Percentiles rank a stretch among this genome's conserved stretches.
Conservation (phyloP, 2,888 invertebrate species). For the Stenodema calcarata region DNA sequence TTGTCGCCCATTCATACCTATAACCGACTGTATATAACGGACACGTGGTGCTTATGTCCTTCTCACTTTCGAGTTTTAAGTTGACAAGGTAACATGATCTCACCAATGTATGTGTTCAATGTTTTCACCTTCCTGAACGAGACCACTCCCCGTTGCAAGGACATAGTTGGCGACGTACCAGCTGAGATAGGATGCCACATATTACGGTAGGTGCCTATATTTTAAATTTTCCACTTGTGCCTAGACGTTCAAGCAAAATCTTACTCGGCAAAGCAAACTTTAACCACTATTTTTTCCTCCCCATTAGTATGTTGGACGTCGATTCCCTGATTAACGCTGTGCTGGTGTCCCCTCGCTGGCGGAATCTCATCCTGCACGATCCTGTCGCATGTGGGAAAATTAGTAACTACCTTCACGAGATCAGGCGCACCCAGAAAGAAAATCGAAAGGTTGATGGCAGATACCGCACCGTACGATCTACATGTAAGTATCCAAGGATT, state of each 20-base stretch:
- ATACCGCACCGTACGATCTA: background rate
- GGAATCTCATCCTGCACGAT: too few relatives aligned
- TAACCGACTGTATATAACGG: background rate
- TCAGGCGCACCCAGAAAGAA: background rate
- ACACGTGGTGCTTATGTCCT: background rate
- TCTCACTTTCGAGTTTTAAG: background rate
- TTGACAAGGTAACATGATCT: background rate
- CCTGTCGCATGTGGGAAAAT: background rate
- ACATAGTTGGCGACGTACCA: background rate
- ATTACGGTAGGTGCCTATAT: background rate
- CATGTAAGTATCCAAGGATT: too few relatives aligned
- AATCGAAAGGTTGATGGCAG: background rate
- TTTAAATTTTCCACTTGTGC: too few relatives aligned
- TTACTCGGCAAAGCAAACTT: too few relatives aligned
- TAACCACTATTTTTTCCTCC: too few relatives aligned
- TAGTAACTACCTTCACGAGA: background rate
- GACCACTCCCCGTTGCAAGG: background rate
- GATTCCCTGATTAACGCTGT: too few relatives aligned
- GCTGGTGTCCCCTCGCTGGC: too few relatives aligned
- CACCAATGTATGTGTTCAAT: background rate
- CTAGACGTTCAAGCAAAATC: too few relatives aligned
- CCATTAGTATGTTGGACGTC: too few relatives aligned
- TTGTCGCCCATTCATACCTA: background rate
- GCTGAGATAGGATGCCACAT: background rate
- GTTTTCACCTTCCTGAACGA: background rate